These are phyloP conservation scores for Chymomyza costata DNA, from an alignment of 1,140 invertebrate species.

Conservation along the genomic window DNA sequence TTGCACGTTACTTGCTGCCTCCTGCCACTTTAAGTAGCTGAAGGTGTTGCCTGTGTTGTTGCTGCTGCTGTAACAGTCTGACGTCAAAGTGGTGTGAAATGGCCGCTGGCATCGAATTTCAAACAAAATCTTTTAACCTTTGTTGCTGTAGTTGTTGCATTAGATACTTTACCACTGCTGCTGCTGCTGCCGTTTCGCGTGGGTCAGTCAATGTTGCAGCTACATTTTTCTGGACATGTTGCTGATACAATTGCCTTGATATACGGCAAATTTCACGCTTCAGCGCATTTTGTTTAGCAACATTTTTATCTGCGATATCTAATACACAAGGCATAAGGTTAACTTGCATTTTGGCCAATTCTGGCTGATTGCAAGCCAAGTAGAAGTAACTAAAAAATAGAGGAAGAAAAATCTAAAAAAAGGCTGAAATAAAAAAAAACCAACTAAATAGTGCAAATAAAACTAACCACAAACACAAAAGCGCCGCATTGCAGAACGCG, in stretches of 20 bases:
- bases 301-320: slow-evolving; percentile 62
- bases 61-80: neutral
- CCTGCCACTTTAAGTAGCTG: neutral
- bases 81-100: slow-evolving; percentile 71
- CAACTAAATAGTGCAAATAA: slow-evolving; percentile 7
- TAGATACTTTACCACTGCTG: slow-evolving; percentile 28
- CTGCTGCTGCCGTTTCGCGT: slow-evolving; percentile 55
- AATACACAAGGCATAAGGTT: too few relatives aligned
- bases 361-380: slow-evolving; percentile 35
- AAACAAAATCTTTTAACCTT: slow-evolving; percentile 65
- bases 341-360: slow-evolving; percentile 55
- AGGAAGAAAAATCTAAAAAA: slow-evolving; percentile 35
- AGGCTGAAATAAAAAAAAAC: slow-evolving; percentile 4
- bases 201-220: slow-evolving; percentile 54
- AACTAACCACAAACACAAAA: slow-evolving; percentile 53
- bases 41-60: neutral
- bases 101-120: slow-evolving; percentile 71
- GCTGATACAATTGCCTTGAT: slow-evolving; percentile 72
- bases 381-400: slow-evolving; percentile 10
- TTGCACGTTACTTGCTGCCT: too few relatives aligned
- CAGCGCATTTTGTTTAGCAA: slow-evolving; percentile 32
- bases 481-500: slow-evolving; percentile 61
- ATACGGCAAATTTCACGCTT: slow-evolving; percentile 68
- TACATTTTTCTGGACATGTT: slow-evolving; percentile 49
- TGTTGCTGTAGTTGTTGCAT: slow-evolving; percentile 26